Percentiles rank a stretch among this genome's conserved stretches.
These are phyloP conservation scores for Mobula hypostoma DNA, from an alignment of 2,113 vertebrate genomes.

Conservation along the genomic window DNA sequence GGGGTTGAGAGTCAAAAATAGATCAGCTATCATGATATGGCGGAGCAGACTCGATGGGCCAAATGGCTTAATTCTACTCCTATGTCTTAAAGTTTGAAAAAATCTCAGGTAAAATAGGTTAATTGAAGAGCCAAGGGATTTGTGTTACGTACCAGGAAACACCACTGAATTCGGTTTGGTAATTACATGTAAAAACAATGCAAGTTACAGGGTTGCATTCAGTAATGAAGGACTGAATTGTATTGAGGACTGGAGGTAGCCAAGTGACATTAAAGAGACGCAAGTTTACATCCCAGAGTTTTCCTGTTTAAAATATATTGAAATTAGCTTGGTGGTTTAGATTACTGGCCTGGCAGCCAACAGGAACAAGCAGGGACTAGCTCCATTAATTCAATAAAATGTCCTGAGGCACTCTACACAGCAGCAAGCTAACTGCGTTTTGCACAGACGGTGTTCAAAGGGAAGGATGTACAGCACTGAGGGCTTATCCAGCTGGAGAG, in stretches of 20 bases:
- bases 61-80: no score
- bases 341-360: neutral
- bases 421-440: no score
- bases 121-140: neutral
- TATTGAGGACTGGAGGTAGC: neutral
- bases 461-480: neutral
- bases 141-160: neutral
- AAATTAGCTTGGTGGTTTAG: neutral
- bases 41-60: no score
- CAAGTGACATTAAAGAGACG: neutral
- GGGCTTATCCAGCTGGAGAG: neutral
- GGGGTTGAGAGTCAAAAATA: no score
- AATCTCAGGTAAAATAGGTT: neutral
- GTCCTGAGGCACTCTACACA: no score
- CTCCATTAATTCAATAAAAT: neutral
- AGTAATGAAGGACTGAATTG: no score
- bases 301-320: neutral
- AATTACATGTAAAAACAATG: neutral
- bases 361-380: neutral
- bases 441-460: neutral
- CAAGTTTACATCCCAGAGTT: neutral
- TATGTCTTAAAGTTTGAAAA: neutral
- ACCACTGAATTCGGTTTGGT: neutral
- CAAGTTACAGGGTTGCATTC: no score
- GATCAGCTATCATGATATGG: no score